phyloP scores from a whole-genome alignment of 2,888 invertebrate species.

The Keiferia lycopersicella region DNA sequence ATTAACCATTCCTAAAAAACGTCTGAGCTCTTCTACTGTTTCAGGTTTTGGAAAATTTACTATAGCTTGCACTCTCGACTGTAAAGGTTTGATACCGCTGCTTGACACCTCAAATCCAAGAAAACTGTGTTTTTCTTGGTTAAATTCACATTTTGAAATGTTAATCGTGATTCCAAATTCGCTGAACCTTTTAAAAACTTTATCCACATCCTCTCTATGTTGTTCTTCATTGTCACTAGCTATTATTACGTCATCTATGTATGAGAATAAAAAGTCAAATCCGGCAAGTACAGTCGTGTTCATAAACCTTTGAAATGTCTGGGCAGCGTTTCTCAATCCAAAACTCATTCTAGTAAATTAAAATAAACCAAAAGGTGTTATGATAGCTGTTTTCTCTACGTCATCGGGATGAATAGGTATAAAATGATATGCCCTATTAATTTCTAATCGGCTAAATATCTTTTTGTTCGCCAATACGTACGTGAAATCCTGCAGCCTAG shows the following conservation, averaged over 20 bases:
- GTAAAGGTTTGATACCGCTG: slow-evolving; percentile 30
- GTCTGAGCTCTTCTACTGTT: slow-evolving; percentile 25
- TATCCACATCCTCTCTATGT: slow-evolving; percentile 31
- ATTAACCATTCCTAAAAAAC: slow-evolving; percentile 29
- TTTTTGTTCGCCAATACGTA: slow-evolving; percentile 34
- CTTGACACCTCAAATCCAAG: slow-evolving; percentile 34
- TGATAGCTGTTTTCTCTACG: slow-evolving; percentile 50
- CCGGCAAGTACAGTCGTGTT: slow-evolving; percentile 33
- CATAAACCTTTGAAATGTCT: slow-evolving; percentile 44
- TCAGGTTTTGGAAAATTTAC: slow-evolving; percentile 22
- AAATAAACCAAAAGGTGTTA: slow-evolving; percentile 34
- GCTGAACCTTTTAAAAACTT: slow-evolving; percentile 29
- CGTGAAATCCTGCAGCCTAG: slow-evolving; percentile 15
- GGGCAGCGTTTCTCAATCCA: slow-evolving; percentile 45
- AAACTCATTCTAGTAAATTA: slow-evolving; percentile 42
- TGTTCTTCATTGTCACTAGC: slow-evolving; percentile 29
- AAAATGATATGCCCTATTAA: slow-evolving; percentile 29
- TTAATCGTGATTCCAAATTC: slow-evolving; percentile 29
- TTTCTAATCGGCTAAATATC: slow-evolving; percentile 42
- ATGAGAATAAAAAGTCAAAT: slow-evolving; percentile 39
- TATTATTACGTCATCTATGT: slow-evolving; percentile 46
- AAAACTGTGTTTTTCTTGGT: slow-evolving; percentile 31
- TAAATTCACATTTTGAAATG: slow-evolving; percentile 31
- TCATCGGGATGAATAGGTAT: slow-evolving; percentile 46
- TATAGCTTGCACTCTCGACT: slow-evolving; percentile 33